A percentile compares a stretch with the other conserved stretches of the same genome.
Conservation (phyloP, 1,140 invertebrate species). For the Heliconius melpomene region DNA sequence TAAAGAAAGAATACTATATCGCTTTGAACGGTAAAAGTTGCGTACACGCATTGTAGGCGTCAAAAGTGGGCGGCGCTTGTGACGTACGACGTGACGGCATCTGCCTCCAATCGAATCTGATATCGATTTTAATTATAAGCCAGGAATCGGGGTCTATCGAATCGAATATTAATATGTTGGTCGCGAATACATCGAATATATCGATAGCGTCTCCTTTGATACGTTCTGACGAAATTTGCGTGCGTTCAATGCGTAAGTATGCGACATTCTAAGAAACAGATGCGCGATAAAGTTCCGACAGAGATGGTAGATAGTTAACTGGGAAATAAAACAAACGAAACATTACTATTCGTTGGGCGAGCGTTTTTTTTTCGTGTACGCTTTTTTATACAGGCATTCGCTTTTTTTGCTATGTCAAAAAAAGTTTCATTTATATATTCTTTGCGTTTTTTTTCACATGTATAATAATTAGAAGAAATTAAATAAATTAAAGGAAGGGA, state of each 20-base stretch:
- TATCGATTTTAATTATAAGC: slow-evolving; percentile 79
- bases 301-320: slow-evolving; percentile 62
- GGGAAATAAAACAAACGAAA: slow-evolving; percentile 45
- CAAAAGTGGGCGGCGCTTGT: slow-evolving; percentile 71
- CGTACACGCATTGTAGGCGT: slow-evolving; percentile 73
- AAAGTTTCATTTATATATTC: no score
- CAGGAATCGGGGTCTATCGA: slow-evolving; percentile 63
- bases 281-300: slow-evolving; percentile 64
- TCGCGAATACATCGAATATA: slow-evolving; percentile 55
- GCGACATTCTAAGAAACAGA: slow-evolving; percentile 67
- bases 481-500: neutral
- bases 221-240: slow-evolving; percentile 53
- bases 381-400: neutral
- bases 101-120: slow-evolving; percentile 69
- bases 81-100: slow-evolving; percentile 75
- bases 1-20: slow-evolving; percentile 31
- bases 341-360: slow-evolving; percentile 14
- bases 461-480: neutral
- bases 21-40: slow-evolving; percentile 69
- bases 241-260: slow-evolving; percentile 64
- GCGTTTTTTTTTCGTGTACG: neutral
- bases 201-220: slow-evolving; percentile 66
- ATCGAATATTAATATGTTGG: slow-evolving; percentile 78
- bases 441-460: neutral
- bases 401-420: neutral